Percentiles rank a stretch among this genome's conserved stretches.
Conservation (phyloP, 2,888 invertebrate genomes). For the Nebria brevicollis region DNA sequence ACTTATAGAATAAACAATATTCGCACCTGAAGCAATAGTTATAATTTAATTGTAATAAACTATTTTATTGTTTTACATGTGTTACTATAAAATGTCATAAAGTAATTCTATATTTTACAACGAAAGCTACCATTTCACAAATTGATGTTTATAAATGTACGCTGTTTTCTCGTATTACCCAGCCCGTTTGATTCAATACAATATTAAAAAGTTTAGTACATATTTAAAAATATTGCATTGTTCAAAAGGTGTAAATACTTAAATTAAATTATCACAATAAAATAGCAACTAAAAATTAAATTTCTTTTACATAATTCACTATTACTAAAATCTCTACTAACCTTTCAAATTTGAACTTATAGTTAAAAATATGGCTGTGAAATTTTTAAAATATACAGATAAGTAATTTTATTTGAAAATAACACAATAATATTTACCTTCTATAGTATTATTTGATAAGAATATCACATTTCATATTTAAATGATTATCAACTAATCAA, state of each 20-base stretch:
- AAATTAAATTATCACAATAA: neutral
- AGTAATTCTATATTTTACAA: slow-evolving; percentile 27
- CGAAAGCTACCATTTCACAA: slow-evolving; percentile 35
- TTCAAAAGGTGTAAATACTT: neutral
- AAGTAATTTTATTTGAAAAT: neutral
- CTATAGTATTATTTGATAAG: neutral
- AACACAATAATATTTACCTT: neutral
- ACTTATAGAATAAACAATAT: slow-evolving; percentile 30
- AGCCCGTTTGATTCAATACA: neutral
- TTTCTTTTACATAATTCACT: neutral
- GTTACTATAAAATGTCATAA: slow-evolving; percentile 32
- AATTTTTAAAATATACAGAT: neutral
- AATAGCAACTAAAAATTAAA: neutral
- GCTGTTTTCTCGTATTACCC: neutral
- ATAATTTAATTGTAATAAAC: slow-evolving; percentile 27
- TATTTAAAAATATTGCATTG: neutral
- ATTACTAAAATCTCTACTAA: neutral
- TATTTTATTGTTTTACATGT: slow-evolving; percentile 32
- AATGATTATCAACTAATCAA: slow-evolving; percentile 1
- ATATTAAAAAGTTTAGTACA: neutral
- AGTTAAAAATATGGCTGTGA: neutral
- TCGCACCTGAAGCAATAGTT: slow-evolving; percentile 39
- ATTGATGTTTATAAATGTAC: slow-evolving; percentile 43
- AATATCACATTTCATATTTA: slow-evolving; percentile 30
- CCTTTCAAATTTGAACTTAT: neutral